Base-by-base conservation (phyloP, 1,140 invertebrate genomes). In the Plectrocnemia conspersa region DNA sequence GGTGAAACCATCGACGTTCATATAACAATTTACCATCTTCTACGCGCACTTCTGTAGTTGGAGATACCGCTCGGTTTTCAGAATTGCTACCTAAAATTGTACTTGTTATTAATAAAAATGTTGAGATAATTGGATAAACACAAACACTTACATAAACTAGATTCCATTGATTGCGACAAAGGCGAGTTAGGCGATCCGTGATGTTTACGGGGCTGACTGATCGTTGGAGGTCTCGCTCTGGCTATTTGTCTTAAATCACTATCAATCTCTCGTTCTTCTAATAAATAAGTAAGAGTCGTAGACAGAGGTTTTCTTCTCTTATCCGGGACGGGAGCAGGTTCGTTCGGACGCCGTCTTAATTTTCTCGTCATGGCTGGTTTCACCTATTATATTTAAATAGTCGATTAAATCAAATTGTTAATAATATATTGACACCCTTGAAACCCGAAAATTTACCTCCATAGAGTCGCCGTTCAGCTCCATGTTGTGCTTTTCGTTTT, bases 11-110 rank as follows among this genome's bases (percentile, higher is more conserved):
- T 72, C 90, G 80, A 63, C 91, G 84, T 72, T 97, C 93, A 76
- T 92, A 97, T 63, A 91, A 79, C 36, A 97, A 74, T 77, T 95
- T 93, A 46, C 93, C 93, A 77, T 96, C 92, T 75, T 96, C 93
- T 63, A 97, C 93, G 63, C 85, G 82, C 11, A 88, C 89, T 64
- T 94, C 91, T 22, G 81, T 77, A 21, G 79, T 68, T 47, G 78
- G 72, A 38, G 75, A 64, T 3, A 62, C 66, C 3, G 69, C 59
- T 49, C 79, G 75, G 67, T 58, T 70, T 65, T 61, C 75, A 65
- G 58, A 38, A 48, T 52, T 52, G 10, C 11, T 10, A 42, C 13
- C 49, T 52, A 24, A 15, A 52, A 42, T 32, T 13, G 27, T 2
- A 29, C n/a, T 29, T 29, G n/a, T 29, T 29, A 29, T 7, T 7